These are phyloP conservation scores for Saguinus imperator DNA, from an alignment of 2,113 vertebrate species.

Conservation along the genomic window DNA sequence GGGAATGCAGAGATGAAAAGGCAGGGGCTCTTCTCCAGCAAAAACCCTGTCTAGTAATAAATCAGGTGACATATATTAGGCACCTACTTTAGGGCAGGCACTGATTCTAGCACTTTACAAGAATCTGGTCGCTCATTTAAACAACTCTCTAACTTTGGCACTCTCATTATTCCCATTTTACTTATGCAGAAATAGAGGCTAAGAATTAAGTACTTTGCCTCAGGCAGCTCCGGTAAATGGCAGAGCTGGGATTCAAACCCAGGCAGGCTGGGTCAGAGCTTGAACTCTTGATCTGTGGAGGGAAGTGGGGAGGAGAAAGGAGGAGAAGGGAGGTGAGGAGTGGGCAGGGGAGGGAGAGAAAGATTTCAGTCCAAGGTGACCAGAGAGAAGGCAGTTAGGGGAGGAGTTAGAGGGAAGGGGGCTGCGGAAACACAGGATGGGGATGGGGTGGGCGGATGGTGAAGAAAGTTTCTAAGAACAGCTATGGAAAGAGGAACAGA, in stretches of 20 bases:
- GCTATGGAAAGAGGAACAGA: not conserved
- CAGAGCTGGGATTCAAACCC: not conserved
- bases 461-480: not conserved
- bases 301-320: rapidly evolving
- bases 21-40: not conserved
- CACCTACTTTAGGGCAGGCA: not conserved
- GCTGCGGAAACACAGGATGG: not conserved
- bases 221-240: not conserved
- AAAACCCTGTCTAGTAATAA: not conserved
- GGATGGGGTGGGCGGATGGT: no score
- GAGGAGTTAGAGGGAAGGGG: not conserved
- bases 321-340: no score
- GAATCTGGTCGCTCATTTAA: not conserved
- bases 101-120: not conserved
- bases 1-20: not conserved
- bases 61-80: not conserved
- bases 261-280: not conserved
- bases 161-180: not conserved
- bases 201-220: not conserved
- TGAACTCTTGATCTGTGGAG: no score
- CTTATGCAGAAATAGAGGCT: not conserved
- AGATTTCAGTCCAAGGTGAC: not conserved
- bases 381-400: not conserved
- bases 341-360: no score
- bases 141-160: not conserved